Evolutionary conservation across 2,797 vertebrate species (phyloP).

Genomic region (Hafferia zeledoni): DNA sequence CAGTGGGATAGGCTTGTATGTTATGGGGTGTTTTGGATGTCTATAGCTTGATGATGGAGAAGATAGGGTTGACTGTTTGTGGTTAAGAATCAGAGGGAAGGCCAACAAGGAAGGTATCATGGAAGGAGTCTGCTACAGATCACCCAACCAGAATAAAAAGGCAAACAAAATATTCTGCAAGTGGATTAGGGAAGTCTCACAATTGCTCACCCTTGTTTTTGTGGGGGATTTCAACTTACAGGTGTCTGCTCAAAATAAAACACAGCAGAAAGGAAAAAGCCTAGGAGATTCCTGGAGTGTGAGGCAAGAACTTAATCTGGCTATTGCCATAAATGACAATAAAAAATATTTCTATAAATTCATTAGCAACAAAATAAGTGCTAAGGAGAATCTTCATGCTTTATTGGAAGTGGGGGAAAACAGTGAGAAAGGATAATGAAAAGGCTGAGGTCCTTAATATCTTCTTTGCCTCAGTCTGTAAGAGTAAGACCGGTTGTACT

Average conservation of each 20-base stretch:
- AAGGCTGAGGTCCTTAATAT: background rate
- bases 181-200: background rate
- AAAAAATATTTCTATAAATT: background rate
- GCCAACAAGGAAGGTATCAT: background rate
- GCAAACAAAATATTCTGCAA: background rate
- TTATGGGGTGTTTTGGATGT: background rate
- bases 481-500: background rate
- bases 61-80: background rate
- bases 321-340: background rate
- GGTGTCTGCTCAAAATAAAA: background rate
- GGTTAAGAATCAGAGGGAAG: background rate
- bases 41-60: background rate
- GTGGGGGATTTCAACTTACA: background rate
- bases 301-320: background rate
- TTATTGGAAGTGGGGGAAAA: background rate
- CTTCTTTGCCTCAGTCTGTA: background rate
- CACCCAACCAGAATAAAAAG: background rate
- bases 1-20: background rate
- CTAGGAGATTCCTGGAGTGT: background rate
- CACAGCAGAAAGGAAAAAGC: background rate
- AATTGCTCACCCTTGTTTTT: background rate
- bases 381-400: background rate
- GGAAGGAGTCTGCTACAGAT: fast-evolving
- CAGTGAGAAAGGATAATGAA: background rate
- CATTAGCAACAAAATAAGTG: background rate